Percentiles rank a stretch among this genome's conserved stretches.
These are phyloP conservation scores for Mus spretus DNA, from an alignment of 2,797 vertebrate species.

Conservation along the genomic window DNA sequence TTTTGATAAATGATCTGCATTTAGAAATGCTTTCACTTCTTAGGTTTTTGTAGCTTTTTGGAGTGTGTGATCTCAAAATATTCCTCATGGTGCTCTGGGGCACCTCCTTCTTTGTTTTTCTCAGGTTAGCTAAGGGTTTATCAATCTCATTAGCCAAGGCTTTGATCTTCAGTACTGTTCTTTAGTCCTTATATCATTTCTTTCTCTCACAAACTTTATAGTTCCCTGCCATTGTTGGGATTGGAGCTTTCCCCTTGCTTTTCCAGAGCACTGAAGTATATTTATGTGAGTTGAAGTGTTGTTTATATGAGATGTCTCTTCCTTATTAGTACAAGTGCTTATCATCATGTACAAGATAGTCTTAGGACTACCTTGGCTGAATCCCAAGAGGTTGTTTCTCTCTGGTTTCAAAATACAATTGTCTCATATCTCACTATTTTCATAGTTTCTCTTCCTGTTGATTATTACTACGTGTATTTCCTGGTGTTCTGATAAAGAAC, in stretches of 20 bases:
- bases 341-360: background rate
- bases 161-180: background rate
- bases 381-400: background rate
- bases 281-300: background rate
- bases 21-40: background rate
- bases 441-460: background rate
- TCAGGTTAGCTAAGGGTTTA: background rate
- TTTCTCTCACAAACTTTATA: background rate
- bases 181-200: background rate
- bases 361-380: no score
- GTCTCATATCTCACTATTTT: background rate
- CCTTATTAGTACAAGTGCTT: background rate
- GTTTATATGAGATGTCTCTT: background rate
- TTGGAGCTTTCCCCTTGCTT: background rate
- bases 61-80: background rate
- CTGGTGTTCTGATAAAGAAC: background rate
- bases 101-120: background rate
- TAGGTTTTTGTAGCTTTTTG: background rate
- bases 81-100: background rate
- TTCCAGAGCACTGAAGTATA: background rate
- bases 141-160: background rate
- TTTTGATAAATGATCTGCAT: background rate
- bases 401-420: background rate
- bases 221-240: background rate
- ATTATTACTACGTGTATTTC: background rate